Percentiles rank a stretch among this genome's conserved stretches.
phyloP scores from a whole-genome alignment of 2,797 vertebrate genomes.

The Todus mexicanus region DNA sequence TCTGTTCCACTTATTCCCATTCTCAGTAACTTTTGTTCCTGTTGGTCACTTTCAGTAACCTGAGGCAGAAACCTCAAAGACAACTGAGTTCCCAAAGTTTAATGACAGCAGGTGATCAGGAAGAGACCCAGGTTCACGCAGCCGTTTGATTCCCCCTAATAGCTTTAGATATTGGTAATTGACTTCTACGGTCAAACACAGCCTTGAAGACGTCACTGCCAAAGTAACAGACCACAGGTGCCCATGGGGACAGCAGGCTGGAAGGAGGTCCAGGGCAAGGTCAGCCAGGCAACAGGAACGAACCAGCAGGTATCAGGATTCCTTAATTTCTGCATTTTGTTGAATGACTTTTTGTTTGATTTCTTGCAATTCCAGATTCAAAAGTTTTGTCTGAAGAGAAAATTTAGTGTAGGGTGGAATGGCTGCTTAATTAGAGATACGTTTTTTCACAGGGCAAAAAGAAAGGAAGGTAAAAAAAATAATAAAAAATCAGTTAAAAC shows the following conservation, averaged over 20 bases:
- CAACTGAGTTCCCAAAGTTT: background rate
- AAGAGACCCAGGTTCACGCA: background rate
- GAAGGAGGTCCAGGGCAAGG: background rate
- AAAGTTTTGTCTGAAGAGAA: background rate
- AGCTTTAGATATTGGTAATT: background rate
- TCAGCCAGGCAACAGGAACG: background rate
- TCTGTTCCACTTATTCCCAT: background rate
- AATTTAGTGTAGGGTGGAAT: background rate
- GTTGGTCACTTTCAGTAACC: background rate
- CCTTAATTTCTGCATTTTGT: background rate
- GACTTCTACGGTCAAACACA: background rate
- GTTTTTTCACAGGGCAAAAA: background rate
- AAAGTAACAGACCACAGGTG: background rate
- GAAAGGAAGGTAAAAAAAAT: background rate
- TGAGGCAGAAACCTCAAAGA: background rate
- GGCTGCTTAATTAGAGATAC: background rate
- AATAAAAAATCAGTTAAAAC: background rate
- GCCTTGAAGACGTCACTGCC: background rate
- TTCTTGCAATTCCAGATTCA: background rate
- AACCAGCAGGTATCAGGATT: background rate
- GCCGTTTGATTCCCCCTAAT: background rate
- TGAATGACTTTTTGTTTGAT: background rate
- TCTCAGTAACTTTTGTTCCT: background rate
- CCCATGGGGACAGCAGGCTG: background rate
- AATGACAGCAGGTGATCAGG: background rate